phyloP scores from a whole-genome alignment of 2,113 vertebrate genomes.

The Nanorana parkeri region DNA sequence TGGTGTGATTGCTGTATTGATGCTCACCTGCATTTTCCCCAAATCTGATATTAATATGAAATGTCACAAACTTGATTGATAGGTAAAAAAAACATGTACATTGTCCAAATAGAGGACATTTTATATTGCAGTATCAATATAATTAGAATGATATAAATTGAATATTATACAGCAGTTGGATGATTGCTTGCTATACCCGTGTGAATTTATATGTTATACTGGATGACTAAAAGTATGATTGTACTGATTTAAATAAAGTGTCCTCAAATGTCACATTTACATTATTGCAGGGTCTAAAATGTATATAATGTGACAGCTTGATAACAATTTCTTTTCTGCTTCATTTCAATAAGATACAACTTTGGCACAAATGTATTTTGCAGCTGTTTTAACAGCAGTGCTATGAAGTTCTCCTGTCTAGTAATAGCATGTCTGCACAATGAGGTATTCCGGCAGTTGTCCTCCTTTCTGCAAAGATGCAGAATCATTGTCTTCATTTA shows the following conservation, averaged over 20 bases:
- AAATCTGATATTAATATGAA: too few species aligned
- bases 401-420: conserved; percentile 33
- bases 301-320: conserved; percentile 53
- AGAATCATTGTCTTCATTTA: conserved; percentile 39
- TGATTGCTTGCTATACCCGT: conserved; percentile 17
- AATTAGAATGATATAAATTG: background rate
- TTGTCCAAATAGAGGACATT: background rate
- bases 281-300: conserved; percentile 36
- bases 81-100: too few species aligned
- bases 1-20: too few species aligned
- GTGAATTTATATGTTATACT: conserved; percentile 23
- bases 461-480: conserved; percentile 8
- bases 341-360: conserved; percentile 38
- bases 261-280: conserved; percentile 50
- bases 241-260: conserved; percentile 43
- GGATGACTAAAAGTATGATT: conserved; percentile 34
- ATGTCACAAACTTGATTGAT: too few species aligned
- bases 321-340: conserved; percentile 44
- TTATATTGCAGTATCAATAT: background rate
- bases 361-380: conserved; percentile 50
- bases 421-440: conserved; percentile 30
- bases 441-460: conserved; percentile 11
- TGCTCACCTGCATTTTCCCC: too few species aligned
- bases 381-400: conserved; percentile 27
- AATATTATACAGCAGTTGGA: background rate